phyloP scores from a whole-genome alignment of 2,113 vertebrate genomes.

The Leptobrachium ailaonicum region DNA sequence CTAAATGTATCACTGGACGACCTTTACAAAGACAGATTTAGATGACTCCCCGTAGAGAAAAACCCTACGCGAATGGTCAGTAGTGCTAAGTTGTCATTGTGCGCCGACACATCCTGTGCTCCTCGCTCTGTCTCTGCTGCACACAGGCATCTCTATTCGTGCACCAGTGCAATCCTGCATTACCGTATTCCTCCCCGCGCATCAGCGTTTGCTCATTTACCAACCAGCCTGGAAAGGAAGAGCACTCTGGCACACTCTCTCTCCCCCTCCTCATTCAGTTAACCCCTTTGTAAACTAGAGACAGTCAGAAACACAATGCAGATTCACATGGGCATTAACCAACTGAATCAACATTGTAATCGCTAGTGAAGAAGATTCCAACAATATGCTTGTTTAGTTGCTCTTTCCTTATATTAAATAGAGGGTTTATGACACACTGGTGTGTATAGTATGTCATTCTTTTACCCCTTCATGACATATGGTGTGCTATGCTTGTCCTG shows the following conservation, averaged over 20 bases:
- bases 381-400: too few species aligned
- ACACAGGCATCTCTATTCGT: conserved; percentile 48
- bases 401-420: too few species aligned
- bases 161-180: conserved; percentile 50
- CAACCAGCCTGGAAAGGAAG: conserved; percentile 10
- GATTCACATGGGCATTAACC: too few species aligned
- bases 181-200: conserved; percentile 39
- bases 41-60: conserved; percentile 1
- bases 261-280: not conserved
- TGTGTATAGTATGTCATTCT: too few species aligned
- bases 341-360: too few species aligned
- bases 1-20: not conserved
- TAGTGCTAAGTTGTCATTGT: conserved; percentile 27
- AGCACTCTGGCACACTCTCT: conserved; percentile 3
- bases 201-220: conserved; percentile 19
- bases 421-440: too few species aligned
- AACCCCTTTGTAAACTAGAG: too few species aligned
- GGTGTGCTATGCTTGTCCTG: too few species aligned
- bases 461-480: too few species aligned
- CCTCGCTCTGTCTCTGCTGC: conserved; percentile 37
- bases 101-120: conserved; percentile 17
- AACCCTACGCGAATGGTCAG: conserved; percentile 12
- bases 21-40: not conserved
- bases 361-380: too few species aligned
- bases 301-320: too few species aligned